A percentile compares a stretch with the other conserved stretches of the same genome.
Evolutionary conservation across 2,888 invertebrate species (phyloP).

Genomic region (Amorpha juglandis): DNA sequence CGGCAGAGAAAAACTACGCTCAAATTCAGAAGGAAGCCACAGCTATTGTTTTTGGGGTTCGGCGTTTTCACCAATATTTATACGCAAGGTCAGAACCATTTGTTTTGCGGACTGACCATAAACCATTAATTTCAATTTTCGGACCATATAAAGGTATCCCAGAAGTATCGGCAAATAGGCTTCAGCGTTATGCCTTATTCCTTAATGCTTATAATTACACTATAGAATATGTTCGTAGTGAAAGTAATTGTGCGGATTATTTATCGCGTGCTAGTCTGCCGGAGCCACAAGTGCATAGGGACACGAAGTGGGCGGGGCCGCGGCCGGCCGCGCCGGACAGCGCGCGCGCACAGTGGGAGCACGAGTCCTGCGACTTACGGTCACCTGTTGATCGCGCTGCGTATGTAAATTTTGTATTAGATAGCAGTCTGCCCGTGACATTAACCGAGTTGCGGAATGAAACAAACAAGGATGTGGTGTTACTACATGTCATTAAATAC

Average conservation of each 20-base stretch:
- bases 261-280: not conserved
- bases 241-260: not conserved
- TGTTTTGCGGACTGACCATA: not conserved
- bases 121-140: not conserved
- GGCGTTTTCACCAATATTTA: not conserved
- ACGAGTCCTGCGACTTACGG: too few species aligned
- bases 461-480: not conserved
- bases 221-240: not conserved
- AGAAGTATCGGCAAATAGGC: not conserved
- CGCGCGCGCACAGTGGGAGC: not conserved
- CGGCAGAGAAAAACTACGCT: not conserved
- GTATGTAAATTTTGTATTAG: not conserved
- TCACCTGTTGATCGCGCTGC: not conserved
- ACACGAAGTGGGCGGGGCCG: not conserved
- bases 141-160: not conserved
- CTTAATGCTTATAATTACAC: not conserved
- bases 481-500: slow-evolving; percentile 21
- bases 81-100: not conserved
- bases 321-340: not conserved
- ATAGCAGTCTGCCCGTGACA: not conserved
- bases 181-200: not conserved
- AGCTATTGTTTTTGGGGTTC: too few species aligned
- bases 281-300: not conserved
- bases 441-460: not conserved
- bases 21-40: not conserved